Percentiles rank a stretch among this genome's conserved stretches.
Evolutionary conservation across 1,140 invertebrate genomes (phyloP).

Genomic region (Heliconius hermathena): DNA sequence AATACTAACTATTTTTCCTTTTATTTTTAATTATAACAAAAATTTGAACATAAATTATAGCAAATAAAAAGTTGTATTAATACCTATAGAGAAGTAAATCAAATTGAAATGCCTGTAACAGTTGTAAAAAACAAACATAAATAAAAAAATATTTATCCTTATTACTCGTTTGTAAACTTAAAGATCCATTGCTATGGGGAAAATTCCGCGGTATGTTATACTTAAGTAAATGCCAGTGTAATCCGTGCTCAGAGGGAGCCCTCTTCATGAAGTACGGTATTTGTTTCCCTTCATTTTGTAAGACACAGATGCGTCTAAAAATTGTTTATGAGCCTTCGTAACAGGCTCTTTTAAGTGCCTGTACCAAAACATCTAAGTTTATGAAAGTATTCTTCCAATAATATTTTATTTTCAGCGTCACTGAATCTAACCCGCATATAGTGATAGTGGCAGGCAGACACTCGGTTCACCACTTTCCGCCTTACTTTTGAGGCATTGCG

Average conservation of each 20-base stretch:
- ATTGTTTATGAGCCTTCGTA: slow-evolving; percentile 36
- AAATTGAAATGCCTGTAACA: neutral
- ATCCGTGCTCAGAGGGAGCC: slow-evolving; percentile 48
- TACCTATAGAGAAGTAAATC: neutral
- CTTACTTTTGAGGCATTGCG: no score
- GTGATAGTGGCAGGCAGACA: no score
- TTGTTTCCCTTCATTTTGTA: slow-evolving; percentile 53
- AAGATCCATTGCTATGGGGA: slow-evolving; percentile 52
- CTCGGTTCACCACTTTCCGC: no score
- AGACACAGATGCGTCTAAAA: slow-evolving; percentile 53
- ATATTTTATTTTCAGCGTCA: neutral
- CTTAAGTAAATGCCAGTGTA: slow-evolving; percentile 52
- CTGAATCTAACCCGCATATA: no score
- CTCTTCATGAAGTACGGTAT: slow-evolving; percentile 42
- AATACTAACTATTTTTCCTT: no score
- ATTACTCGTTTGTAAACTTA: slow-evolving; percentile 44
- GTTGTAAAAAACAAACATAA: slow-evolving; percentile 16
- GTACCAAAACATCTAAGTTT: slow-evolving; percentile 8
- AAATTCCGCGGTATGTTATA: slow-evolving; percentile 52
- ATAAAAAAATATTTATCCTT: slow-evolving; percentile 29
- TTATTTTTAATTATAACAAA: no score
- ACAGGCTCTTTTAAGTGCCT: slow-evolving; percentile 25
- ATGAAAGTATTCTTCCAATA: neutral
- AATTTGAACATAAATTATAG: neutral
- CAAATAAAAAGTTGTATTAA: neutral